Percentiles rank a stretch among this genome's conserved stretches.
Conservation (phyloP, 1,140 invertebrate species). For the Pseudomyrmex flavicornis region DNA sequence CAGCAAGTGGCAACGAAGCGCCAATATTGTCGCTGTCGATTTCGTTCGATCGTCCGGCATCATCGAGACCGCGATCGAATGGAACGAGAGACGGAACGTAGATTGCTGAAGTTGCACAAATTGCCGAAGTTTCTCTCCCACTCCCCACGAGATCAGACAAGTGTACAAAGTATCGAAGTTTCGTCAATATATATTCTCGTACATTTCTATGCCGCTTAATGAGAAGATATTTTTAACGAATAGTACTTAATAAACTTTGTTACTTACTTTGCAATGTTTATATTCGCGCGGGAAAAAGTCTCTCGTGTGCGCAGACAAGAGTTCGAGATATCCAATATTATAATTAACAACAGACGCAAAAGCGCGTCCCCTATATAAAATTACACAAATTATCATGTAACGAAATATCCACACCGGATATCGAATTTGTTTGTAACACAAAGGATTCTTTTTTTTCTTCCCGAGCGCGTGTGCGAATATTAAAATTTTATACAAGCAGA, state of each 20-base stretch:
- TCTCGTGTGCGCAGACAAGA: background rate
- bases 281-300: constrained; percentile 23
- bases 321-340: too few species aligned
- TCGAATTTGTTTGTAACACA: too few species aligned
- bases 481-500: too few species aligned
- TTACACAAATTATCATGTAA: too few species aligned
- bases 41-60: constrained; percentile 87
- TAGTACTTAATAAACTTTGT: constrained; percentile 54
- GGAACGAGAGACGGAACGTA: constrained; percentile 81
- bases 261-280: constrained; percentile 19
- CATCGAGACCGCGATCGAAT: constrained; percentile 86
- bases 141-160: background rate
- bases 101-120: constrained; percentile 43
- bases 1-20: constrained; percentile 84
- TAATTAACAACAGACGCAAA: too few species aligned
- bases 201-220: background rate
- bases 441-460: too few species aligned
- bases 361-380: too few species aligned
- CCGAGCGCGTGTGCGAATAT: too few species aligned
- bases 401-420: too few species aligned
- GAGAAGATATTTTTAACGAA: constrained; percentile 12
- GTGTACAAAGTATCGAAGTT: constrained; percentile 15
- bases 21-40: constrained; percentile 88
- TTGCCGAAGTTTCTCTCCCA: too few species aligned
- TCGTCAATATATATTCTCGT: background rate